Evolutionary conservation across 2,797 vertebrate species (phyloP).

Genomic region (Poecile montanus): DNA sequence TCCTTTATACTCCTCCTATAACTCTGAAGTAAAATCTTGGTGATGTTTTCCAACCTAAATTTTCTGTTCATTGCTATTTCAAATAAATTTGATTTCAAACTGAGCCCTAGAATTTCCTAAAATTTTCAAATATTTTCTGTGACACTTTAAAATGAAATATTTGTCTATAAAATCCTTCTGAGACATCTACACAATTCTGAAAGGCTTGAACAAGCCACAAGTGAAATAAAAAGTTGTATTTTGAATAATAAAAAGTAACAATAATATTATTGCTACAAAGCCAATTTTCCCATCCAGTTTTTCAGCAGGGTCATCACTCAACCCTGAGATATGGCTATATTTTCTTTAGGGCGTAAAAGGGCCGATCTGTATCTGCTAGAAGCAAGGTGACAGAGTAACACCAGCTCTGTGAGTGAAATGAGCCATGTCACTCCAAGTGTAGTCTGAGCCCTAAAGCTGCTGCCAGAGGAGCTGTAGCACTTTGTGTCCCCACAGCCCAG

Average conservation of each 20-base stretch:
- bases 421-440: background rate
- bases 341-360: background rate
- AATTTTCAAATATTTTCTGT: background rate
- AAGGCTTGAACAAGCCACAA: background rate
- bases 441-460: background rate
- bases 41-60: background rate
- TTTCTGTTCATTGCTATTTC: background rate
- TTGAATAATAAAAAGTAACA: background rate
- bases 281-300: background rate
- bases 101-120: background rate
- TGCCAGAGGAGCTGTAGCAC: background rate
- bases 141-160: background rate
- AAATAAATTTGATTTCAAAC: background rate
- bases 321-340: background rate
- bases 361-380: background rate
- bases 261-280: background rate
- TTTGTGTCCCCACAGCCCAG: background rate
- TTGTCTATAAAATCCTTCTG: background rate
- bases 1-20: background rate
- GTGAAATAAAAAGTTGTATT: background rate
- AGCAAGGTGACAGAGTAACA: constrained; percentile 3
- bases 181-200: background rate
- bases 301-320: background rate
- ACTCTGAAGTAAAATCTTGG: background rate
- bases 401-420: background rate